Conservation (phyloP, 2,888 invertebrate species). For the Hemicrepidius hirtus region DNA sequence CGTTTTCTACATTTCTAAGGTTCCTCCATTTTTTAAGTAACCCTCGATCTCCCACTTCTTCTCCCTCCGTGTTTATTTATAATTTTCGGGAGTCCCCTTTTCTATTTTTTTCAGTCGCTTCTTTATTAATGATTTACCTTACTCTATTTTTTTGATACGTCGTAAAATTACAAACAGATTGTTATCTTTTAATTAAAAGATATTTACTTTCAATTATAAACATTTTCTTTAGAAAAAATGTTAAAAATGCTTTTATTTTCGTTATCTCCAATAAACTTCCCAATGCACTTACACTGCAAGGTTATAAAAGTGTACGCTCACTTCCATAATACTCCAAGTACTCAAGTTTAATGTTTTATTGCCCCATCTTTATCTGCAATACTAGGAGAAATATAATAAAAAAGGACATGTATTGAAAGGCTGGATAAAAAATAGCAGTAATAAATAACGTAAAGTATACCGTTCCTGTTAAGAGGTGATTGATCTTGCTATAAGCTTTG, state of each 20-base stretch:
- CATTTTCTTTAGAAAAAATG: neutral
- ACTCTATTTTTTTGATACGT: too few relatives aligned
- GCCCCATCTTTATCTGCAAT: conserved; percentile 15
- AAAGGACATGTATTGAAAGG: neutral
- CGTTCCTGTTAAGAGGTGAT: conserved; percentile 42
- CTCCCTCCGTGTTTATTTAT: too few relatives aligned
- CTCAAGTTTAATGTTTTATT: conserved; percentile 22
- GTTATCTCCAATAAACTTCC: neutral
- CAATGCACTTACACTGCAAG: conserved; percentile 3
- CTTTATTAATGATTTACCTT: too few relatives aligned
- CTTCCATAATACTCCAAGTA: conserved; percentile 1
- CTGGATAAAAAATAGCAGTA: conserved; percentile 24
- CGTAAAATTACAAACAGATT: too few relatives aligned
- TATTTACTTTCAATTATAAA: too few relatives aligned
- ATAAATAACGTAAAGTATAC: conserved; percentile 45
- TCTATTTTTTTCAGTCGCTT: too few relatives aligned
- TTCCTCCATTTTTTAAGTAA: too few relatives aligned
- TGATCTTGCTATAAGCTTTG: conserved; percentile 36
- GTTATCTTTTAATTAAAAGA: too few relatives aligned
- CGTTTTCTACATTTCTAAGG: too few relatives aligned
- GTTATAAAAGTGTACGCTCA: conserved; percentile 1
- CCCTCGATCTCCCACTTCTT: too few relatives aligned
- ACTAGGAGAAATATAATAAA: conserved; percentile 12
- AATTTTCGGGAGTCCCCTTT: too few relatives aligned
- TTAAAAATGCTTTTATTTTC: neutral